Evolutionary conservation across 2,113 vertebrate genomes (phyloP).

Genomic region (Cairina moschata): DNA sequence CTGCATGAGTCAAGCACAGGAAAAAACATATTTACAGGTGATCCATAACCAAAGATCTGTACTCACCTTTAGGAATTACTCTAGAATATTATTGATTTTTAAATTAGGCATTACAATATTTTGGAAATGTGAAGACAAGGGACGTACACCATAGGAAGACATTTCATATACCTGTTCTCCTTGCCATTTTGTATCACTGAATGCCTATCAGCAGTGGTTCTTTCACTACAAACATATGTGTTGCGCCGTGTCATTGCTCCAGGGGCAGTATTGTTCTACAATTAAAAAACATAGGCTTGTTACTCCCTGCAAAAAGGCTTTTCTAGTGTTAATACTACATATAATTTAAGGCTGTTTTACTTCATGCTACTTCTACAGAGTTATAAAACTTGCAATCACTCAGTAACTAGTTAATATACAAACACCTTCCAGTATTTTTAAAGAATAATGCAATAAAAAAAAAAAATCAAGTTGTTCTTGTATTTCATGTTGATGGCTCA

Average conservation of each 20-base stretch:
- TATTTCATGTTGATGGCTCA: neutral
- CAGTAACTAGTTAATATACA: neutral
- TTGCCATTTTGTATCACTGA: constrained; percentile 97
- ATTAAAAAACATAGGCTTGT: constrained; percentile 28
- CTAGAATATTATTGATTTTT: neutral
- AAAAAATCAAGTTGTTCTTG: neutral
- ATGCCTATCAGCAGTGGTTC: constrained; percentile 89
- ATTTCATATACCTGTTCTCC: constrained; percentile 90
- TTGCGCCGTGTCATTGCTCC: constrained; percentile 95
- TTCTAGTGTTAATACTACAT: neutral
- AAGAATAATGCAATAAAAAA: neutral
- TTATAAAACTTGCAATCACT: neutral
- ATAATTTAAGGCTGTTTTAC: neutral
- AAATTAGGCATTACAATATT: neutral
- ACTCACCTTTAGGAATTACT: constrained; percentile 50
- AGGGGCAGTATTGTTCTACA: constrained; percentile 88
- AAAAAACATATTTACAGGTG: constrained; percentile 6
- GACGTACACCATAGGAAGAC: constrained; percentile 25
- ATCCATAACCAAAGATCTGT: neutral
- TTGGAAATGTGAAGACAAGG: constrained; percentile 23
- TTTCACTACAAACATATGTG: constrained; percentile 96
- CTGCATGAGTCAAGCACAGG: neutral
- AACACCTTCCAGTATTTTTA: neutral
- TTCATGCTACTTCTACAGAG: neutral
- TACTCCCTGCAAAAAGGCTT: constrained; percentile 12